A percentile compares a stretch with the other conserved stretches of the same genome.
These are phyloP conservation scores for Catostylus mosaicus DNA, from an alignment of 30 jellyfish, hydroid and myxozoan genomes.

Conservation along the genomic window DNA sequence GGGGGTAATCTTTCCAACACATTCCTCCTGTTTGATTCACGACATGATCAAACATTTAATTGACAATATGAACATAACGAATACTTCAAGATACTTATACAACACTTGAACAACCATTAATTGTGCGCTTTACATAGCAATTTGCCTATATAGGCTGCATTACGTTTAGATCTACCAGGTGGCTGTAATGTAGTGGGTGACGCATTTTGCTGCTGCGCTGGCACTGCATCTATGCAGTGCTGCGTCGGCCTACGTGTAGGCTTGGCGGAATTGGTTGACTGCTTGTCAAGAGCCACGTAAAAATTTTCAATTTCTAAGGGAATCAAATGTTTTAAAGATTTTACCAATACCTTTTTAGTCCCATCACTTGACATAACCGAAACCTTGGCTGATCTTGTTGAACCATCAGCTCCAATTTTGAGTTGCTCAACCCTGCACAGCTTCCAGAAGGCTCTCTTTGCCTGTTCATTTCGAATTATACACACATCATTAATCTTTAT, in stretches of 20 bases:
- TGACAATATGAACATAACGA: too few species aligned
- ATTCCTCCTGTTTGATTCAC: too few species aligned
- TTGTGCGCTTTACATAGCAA: background rate
- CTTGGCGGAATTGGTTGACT: conserved; percentile 8
- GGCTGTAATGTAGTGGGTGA: background rate
- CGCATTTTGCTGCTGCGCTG: conserved; percentile 12
- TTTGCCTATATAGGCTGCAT: background rate
- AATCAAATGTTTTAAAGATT: conserved; percentile 23
- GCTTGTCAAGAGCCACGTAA: conserved; percentile 6
- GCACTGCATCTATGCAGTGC: background rate
- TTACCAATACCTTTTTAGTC: conserved; percentile 6
- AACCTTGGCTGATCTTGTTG: conserved; percentile 36
- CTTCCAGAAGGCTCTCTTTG: conserved; percentile 29
- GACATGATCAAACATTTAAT: too few species aligned
- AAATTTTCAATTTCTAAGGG: background rate
- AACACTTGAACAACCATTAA: too few species aligned
- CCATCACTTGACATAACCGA: conserved; percentile 20
- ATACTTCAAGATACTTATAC: too few species aligned
- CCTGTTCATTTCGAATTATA: conserved; percentile 28
- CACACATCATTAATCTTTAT: conserved; percentile 18
- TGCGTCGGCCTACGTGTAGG: background rate
- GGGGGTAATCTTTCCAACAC: too few species aligned
- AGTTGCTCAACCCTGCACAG: conserved; percentile 24
- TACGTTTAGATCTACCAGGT: conserved; percentile 23
- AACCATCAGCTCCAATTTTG: conserved; percentile 24